phyloP scores from a whole-genome alignment of 2,113 vertebrate genomes.

The Rattus rattus region DNA sequence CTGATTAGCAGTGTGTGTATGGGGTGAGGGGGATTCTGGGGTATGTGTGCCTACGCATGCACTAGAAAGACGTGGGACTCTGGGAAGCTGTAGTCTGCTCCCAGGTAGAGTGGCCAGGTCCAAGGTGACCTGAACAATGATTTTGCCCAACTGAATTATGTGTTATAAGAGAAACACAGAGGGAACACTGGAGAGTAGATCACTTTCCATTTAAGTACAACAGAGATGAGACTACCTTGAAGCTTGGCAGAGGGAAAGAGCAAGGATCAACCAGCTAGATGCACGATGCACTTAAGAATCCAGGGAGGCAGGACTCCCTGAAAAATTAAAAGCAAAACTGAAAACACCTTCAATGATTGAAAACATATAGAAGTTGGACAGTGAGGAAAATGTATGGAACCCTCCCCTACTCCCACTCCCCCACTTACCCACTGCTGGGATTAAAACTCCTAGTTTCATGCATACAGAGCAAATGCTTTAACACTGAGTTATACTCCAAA shows the following conservation, averaged over 20 bases:
- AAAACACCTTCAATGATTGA: not conserved
- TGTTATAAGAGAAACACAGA: not conserved
- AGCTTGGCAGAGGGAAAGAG: too few relatives aligned
- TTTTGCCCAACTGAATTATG: not conserved
- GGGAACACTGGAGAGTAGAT: not conserved
- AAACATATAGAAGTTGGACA: not conserved
- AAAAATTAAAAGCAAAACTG: not conserved
- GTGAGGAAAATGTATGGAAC: not conserved
- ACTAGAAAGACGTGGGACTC: not conserved
- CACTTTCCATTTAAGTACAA: not conserved
- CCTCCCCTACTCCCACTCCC: accelerated
- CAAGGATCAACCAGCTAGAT: not conserved
- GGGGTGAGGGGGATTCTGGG: too few relatives aligned
- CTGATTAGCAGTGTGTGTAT: not conserved
- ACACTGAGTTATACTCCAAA: not conserved
- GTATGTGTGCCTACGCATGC: too few relatives aligned
- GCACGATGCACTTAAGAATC: not conserved
- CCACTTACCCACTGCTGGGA: too few relatives aligned
- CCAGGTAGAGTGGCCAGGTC: not conserved
- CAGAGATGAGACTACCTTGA: not conserved
- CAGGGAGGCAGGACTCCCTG: too few relatives aligned
- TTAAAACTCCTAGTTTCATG: not conserved
- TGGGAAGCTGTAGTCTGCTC: not conserved
- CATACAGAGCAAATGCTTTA: not conserved
- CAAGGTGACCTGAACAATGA: not conserved